A percentile compares a stretch with the other conserved stretches of the same genome.
Evolutionary conservation across 2,797 vertebrate species (phyloP).

Genomic region (Sebastes hubbsi): DNA sequence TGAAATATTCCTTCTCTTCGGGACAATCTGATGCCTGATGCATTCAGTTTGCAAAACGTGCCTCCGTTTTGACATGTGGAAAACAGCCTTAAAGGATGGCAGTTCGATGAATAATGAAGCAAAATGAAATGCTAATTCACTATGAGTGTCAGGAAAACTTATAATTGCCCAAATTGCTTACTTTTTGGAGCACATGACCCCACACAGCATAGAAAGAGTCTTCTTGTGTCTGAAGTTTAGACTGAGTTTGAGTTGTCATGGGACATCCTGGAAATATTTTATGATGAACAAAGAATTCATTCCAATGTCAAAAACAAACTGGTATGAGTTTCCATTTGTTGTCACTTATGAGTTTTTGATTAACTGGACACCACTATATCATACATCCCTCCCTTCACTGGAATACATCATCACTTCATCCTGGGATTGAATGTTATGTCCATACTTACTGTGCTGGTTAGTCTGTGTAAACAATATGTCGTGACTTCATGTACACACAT

Average conservation of each 20-base stretch:
- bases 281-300: constrained; percentile 5
- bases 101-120: constrained; percentile 68
- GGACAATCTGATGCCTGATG: constrained; percentile 51
- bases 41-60: constrained; percentile 57
- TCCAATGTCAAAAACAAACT: not conserved
- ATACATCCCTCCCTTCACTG: not conserved
- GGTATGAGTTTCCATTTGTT: not conserved
- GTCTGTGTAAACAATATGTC: not conserved
- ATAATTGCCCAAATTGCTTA: constrained; percentile 65
- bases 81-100: constrained; percentile 65
- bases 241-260: constrained; percentile 22
- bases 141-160: constrained; percentile 55
- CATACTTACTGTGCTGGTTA: constrained; percentile 10
- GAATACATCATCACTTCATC: not conserved
- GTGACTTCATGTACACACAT: constrained; percentile 8
- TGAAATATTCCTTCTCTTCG: constrained; percentile 31
- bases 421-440: not conserved
- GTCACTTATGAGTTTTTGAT: not conserved
- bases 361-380: not conserved
- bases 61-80: constrained; percentile 58
- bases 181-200: constrained; percentile 55
- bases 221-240: constrained; percentile 35
- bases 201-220: constrained; percentile 15
- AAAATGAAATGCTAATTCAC: constrained; percentile 73
- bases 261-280: constrained; percentile 8